Percentiles rank a stretch among this genome's conserved stretches.
phyloP scores from a whole-genome alignment of 2,113 vertebrate genomes.

The Tachuris rubrigastra region DNA sequence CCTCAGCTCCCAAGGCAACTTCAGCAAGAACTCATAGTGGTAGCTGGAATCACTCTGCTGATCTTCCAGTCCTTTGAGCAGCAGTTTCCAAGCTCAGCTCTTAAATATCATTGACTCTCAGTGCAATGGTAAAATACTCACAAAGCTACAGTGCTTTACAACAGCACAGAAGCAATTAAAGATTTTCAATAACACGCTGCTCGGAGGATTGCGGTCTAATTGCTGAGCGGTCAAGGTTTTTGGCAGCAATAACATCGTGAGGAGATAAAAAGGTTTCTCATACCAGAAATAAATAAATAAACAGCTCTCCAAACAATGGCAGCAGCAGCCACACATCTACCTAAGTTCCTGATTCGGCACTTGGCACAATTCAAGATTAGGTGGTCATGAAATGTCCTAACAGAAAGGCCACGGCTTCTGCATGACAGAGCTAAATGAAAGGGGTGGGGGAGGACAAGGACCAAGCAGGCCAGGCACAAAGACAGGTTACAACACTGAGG shows the following conservation, averaged over 20 bases:
- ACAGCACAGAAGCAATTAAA: neutral
- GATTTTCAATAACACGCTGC: neutral
- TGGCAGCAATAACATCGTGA: neutral
- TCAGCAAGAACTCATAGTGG: fast-evolving
- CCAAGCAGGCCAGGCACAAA: neutral
- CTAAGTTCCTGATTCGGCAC: neutral
- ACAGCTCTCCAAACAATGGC: neutral
- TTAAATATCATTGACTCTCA: neutral
- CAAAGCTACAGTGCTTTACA: neutral
- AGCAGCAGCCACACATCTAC: neutral
- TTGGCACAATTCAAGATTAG: neutral
- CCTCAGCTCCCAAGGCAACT: neutral
- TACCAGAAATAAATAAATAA: neutral
- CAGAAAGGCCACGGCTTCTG: fast-evolving
- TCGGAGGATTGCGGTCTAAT: neutral
- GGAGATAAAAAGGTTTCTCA: neutral
- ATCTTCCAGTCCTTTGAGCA: neutral
- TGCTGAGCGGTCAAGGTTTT: neutral
- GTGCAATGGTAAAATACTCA: neutral
- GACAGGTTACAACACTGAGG: neutral
- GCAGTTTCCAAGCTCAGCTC: neutral
- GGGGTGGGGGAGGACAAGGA: neutral
- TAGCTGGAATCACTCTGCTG: neutral
- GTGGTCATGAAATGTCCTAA: neutral
- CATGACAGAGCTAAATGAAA: neutral